Evolutionary conservation across 2,113 vertebrate species (phyloP).

Genomic region (Aspiorhynchus laticeps): DNA sequence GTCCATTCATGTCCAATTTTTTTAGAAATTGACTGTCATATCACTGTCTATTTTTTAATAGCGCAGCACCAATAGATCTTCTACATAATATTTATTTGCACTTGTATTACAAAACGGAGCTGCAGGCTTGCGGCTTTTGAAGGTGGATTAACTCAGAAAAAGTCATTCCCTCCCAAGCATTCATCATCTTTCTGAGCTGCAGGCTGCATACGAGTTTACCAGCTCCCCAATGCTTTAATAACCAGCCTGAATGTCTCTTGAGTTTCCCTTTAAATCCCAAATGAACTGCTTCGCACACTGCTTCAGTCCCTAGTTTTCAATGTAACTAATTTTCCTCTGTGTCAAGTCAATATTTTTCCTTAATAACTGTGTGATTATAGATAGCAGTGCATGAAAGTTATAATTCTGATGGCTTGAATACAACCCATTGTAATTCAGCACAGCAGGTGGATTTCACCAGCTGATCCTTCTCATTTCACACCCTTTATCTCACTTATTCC

Average conservation of each 20-base stretch:
- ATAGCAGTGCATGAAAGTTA: constrained; percentile 6
- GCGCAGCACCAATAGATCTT: background rate
- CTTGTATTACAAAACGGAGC: background rate
- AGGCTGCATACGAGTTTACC: background rate
- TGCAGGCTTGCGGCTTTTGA: background rate
- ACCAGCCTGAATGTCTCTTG: background rate
- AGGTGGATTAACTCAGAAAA: background rate
- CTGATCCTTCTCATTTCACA: constrained; percentile 1
- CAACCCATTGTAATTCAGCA: background rate
- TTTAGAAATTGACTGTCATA: background rate
- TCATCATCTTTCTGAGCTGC: background rate
- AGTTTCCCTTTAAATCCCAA: background rate
- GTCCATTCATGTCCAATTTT: background rate
- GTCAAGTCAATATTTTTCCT: background rate
- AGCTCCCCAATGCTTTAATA: background rate
- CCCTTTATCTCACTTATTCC: constrained; percentile 17
- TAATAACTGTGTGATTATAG: background rate
- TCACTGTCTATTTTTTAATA: background rate
- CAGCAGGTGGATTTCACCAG: constrained; percentile 10
- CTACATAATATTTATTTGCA: background rate
- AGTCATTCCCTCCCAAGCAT: background rate
- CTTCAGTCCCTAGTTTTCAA: background rate
- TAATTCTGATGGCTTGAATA: constrained; percentile 7
- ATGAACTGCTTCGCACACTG: background rate
- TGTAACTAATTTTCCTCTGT: background rate